Evolutionary conservation across 2,113 vertebrate genomes (phyloP), one percentile per base, ranked within the genome.

Genomic region (Sorex araneus): DNA sequence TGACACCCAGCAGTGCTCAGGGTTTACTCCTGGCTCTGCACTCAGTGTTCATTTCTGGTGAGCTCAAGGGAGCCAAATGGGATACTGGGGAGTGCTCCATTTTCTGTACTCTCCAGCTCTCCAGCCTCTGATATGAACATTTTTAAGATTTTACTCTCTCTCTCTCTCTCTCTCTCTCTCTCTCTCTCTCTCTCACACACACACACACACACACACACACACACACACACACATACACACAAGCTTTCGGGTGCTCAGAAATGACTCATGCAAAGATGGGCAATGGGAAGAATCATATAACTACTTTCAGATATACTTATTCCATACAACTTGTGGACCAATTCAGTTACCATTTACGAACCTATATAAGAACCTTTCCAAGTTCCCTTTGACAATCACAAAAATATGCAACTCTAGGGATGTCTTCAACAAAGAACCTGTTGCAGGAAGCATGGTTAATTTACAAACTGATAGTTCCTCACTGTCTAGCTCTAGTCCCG

Each of bases 221-320:
- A 40, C 40, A 40, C 40, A 40, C 40, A 40, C 40, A 40, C 40
- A 40, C 40, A 40, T 7, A 40, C 40, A 40, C 40, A 40, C 40
- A 40, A 40, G 40, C 40, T 40, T 40, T 40, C 70, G 30, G n/a
- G 36, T 45, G n/a, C 34, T 76, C 71, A 81, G 18, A 45, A 43
- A 67, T 82, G 85, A 47, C 40, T 15, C 21, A 40, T 8, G 8
- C 23, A 3, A 34, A 3, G 8, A 21, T 12, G 0, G 70, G 40
- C 18, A 88, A 6, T 66, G 87, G 12, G 84, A 84, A 84, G 32
- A 82, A 13, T 87, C 84, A 27, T 76, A 89, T 87, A 90, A 70
- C 23, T 28, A 83, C 34, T 88, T 50, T 90, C 27, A 83, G 87
- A 87, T 67, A 74, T 27, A 91, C 63, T 50, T 87, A 90, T 27